Evolutionary conservation across 2,113 vertebrate genomes (phyloP), one percentile per base, ranked within the genome.

Genomic region (Centrocercus urophasianus): DNA sequence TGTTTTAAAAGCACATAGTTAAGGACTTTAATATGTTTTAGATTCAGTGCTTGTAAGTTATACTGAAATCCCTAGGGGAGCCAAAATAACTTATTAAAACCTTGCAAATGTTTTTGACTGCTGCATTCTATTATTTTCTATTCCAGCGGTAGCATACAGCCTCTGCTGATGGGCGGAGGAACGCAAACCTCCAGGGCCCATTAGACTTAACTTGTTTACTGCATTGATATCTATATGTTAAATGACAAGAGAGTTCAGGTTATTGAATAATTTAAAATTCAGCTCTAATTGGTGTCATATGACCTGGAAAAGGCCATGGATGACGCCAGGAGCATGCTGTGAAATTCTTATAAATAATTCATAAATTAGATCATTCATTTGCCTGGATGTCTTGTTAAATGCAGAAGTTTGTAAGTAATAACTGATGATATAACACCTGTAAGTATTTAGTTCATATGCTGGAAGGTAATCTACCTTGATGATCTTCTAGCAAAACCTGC

Each of bases 251-350:
- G 98, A 98, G 97, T 98, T 98, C 98, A 97, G 96, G 96, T 98
- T 98, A 98, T 98, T 98, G 98, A 98, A 98, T 98, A 98, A 98
- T 98, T 98, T 98, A 98, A 98, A 98, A 98, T 98, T 98, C 97
- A 97, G 96, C 96, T 98, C 97, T 98, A 98, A 98, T 98, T 98
- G 96, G 98, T 98, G 98, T 98, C 97, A 97, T 97, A 96, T 98
- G 98, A 98, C 98, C 98, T 98, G 96, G 93, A 97, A 98, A 98
- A 98, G 98, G 97, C 98, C 98, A 98, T 88, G 96, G 97, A 98
- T 98, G 98, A 98, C 32, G 93, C 98, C 97, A 96, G 96, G 97
- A 98, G 97, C 98, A 97, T 97, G 97, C 97, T 97, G 97, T 97
- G 97, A 98, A 97, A 97, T 96, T 96, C 97, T 97, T 96, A 98